Percentiles rank a stretch among this genome's conserved stretches.
phyloP scores from a whole-genome alignment of 2,797 vertebrate species.

The Danio tinwini region DNA sequence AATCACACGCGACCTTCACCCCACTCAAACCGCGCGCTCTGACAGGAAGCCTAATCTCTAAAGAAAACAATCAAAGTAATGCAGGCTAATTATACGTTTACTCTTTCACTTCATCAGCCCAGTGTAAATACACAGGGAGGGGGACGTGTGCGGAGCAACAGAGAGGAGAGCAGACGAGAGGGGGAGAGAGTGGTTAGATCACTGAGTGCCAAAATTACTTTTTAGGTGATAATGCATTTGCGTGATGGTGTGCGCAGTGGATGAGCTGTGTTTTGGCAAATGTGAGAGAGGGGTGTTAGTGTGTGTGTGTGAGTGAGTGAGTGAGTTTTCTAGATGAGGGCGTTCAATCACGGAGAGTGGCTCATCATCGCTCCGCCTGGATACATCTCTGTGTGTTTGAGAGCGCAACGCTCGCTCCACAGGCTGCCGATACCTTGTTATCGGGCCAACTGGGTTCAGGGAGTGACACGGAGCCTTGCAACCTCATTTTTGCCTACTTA shows the following conservation, averaged over 20 bases:
- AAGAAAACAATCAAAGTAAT: constrained; percentile 88
- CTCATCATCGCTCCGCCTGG: constrained; percentile 58
- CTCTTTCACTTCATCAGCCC: constrained; percentile 82
- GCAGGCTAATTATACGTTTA: constrained; percentile 87
- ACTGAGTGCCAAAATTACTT: constrained; percentile 71
- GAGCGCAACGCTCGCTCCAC: constrained; percentile 26
- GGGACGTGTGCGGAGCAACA: constrained; percentile 48
- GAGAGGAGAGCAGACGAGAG: constrained; percentile 32
- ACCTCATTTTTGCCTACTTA: constrained; percentile 33
- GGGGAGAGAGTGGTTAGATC: constrained; percentile 62
- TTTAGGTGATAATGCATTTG: constrained; percentile 65
- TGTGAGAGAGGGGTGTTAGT: constrained; percentile 25
- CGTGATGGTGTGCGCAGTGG: constrained; percentile 58
- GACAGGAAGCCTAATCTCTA: constrained; percentile 86
- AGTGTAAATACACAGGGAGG: constrained; percentile 78
- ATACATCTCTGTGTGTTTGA: constrained; percentile 43
- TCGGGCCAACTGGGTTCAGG: constrained; percentile 39
- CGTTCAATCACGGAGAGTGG: constrained; percentile 59
- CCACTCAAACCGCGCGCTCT: constrained; percentile 75
- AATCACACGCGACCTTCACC: constrained; percentile 93
- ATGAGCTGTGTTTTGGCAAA: constrained; percentile 68
- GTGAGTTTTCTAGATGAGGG: constrained; percentile 65
- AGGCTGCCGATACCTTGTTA: constrained; percentile 35
- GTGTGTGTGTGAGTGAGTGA: constrained; percentile 52
- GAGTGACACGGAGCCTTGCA: constrained; percentile 33